phyloP scores from a whole-genome alignment of 2,888 invertebrate genomes.

The Meiosimyza decipiens region DNA sequence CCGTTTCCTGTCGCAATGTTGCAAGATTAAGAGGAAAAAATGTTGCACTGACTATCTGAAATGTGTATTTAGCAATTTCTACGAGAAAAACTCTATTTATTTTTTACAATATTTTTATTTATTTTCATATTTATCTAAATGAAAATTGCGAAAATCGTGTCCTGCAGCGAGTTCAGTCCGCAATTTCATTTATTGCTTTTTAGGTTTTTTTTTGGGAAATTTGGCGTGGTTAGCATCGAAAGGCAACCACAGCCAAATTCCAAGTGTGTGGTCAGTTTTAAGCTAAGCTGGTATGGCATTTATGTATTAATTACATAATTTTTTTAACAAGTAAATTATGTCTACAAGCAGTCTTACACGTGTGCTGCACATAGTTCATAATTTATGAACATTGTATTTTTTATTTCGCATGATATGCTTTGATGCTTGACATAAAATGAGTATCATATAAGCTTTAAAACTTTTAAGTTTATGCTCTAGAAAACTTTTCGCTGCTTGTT shows the following conservation, averaged over 20 bases:
- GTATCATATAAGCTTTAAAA: constrained; percentile 2
- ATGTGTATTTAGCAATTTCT: constrained; percentile 32
- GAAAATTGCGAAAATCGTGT: constrained; percentile 6
- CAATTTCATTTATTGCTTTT: constrained; percentile 19
- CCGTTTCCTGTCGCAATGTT: constrained; percentile 27
- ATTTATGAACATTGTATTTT: too few species aligned
- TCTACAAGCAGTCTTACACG: too few species aligned
- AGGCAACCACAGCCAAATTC: background rate
- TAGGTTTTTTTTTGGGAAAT: background rate
- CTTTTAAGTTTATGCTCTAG: background rate
- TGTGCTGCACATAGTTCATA: too few species aligned
- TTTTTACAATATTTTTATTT: too few species aligned
- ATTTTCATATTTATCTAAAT: background rate
- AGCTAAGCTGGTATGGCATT: too few species aligned
- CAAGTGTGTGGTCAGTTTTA: background rate
- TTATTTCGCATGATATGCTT: too few species aligned
- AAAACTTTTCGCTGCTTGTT: background rate
- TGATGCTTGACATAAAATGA: too few species aligned
- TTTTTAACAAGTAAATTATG: too few species aligned
- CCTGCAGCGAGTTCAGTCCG: constrained; percentile 23
- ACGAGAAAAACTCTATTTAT: background rate
- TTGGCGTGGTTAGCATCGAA: background rate
- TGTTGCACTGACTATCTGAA: constrained; percentile 1
- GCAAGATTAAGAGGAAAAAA: background rate
- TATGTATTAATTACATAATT: too few species aligned